Percentiles rank a stretch among this genome's conserved stretches.
Evolutionary conservation across 2,113 vertebrate genomes (phyloP).

Genomic region (Pionites leucogaster): DNA sequence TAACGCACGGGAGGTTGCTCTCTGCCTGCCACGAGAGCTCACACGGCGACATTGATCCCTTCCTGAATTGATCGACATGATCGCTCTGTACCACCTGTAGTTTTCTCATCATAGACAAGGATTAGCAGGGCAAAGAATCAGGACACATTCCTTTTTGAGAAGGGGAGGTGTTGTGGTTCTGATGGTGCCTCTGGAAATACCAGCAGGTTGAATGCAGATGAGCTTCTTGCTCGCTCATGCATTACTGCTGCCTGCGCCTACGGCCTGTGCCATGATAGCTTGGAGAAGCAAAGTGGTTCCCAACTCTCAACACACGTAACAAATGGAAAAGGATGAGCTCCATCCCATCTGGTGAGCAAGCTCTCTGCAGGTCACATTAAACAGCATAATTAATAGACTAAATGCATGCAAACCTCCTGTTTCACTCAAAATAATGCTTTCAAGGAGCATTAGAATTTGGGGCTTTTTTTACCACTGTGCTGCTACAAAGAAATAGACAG

Average conservation of each 20-base stretch:
- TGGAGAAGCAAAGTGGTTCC: conserved; percentile 4
- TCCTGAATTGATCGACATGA: neutral
- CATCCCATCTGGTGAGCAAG: conserved; percentile 39
- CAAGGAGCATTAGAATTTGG: neutral
- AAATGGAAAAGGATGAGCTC: conserved; percentile 9
- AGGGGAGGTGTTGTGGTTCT: neutral
- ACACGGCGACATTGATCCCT: neutral
- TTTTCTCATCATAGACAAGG: neutral
- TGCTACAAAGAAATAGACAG: neutral
- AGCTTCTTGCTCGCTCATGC: neutral
- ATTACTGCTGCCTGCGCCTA: neutral
- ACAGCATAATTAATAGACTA: conserved; percentile 59
- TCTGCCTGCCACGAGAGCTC: neutral
- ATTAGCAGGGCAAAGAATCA: conserved; percentile 2
- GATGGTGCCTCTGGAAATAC: neutral
- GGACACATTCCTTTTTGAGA: neutral
- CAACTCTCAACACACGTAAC: neutral
- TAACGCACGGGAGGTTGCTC: neutral
- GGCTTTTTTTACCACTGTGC: neutral
- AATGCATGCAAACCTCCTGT: neutral
- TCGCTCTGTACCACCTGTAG: neutral
- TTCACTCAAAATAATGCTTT: neutral
- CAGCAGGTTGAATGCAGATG: conserved; percentile 5
- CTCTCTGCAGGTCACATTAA: conserved; percentile 63
- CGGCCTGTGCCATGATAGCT: neutral